Evolutionary conservation across 2,888 invertebrate genomes (phyloP), one percentile per base, ranked within the genome.

Genomic region (Theretra japonica): DNA sequence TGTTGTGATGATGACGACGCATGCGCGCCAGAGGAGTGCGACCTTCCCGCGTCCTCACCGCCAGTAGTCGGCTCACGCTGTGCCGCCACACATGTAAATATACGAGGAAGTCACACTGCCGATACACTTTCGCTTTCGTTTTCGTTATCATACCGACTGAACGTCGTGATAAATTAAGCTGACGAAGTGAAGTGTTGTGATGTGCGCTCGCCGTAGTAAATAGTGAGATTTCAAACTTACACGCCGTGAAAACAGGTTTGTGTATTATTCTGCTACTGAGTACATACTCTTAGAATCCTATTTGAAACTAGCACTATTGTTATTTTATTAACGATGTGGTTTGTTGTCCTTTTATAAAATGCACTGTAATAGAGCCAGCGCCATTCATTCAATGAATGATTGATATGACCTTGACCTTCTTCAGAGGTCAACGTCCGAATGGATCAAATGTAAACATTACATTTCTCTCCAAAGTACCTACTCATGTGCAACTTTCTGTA

Each of bases 11-110:
- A 76, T 74, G 75, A 82, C 79, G 75, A 86, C 94, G 94, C 94
- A 93, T 93, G 94, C 94, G 94, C 90, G 79, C 79, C 75, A 80
- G 73, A 78, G 75, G 74, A 83, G 75, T 74, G 77, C 89, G 94
- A 93, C 94, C 94, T 94, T 93, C 88, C 80, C 85, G 88, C 90
- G 94, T 90, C 93, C 94, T 93, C 86, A 84, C 76, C 82, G 79
- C 71, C 86, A 92, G 93, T 92, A 86, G 87, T 83, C 89, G 86
- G 86, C 87, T 83, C 85, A 86, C 86, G 91, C 89, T 92, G 94
- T 90, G 88, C 85, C 86, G 86, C 83, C 86, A 80, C 89, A 90
- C 90, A 89, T 90, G 91, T 90, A 87, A 88, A 90, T 83, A 88
- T 79, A 76, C 73, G 72, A 74, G 73, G 74, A 73, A 74, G 76